phyloP scores from a whole-genome alignment of 2,797 vertebrate genomes.

The Peromyscus aztecus region DNA sequence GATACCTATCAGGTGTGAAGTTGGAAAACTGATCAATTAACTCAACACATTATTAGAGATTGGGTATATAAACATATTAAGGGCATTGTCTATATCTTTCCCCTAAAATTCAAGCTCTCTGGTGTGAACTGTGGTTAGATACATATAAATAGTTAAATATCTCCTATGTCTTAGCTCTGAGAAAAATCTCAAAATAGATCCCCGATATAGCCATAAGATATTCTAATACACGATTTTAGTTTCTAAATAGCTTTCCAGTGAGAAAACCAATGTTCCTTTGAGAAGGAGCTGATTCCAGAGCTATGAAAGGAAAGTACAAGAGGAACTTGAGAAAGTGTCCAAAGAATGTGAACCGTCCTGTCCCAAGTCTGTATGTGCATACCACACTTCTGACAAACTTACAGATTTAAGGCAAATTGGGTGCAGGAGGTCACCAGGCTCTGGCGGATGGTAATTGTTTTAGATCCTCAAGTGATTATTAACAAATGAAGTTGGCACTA shows the following conservation, averaged over 20 bases:
- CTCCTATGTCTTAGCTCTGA: neutral
- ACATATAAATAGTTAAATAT: neutral
- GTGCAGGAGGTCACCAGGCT: neutral
- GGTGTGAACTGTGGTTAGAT: neutral
- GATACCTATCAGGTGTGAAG: neutral
- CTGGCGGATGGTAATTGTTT: neutral
- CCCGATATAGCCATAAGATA: neutral
- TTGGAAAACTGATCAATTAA: neutral
- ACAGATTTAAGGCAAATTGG: neutral
- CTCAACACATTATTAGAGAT: neutral
- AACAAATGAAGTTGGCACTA: neutral
- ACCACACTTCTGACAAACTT: neutral
- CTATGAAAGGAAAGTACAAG: neutral
- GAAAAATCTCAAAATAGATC: neutral
- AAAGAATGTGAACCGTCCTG: neutral
- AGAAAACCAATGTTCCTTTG: neutral
- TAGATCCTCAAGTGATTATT: neutral
- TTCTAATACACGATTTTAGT: neutral
- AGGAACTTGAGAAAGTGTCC: neutral
- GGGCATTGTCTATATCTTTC: neutral
- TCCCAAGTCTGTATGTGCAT: neutral
- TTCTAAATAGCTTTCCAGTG: slow-evolving; percentile 3
- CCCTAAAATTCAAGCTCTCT: neutral
- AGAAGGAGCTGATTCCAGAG: neutral
- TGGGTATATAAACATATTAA: neutral